Conservation (phyloP, 2,888 invertebrate genomes). For the Lampropteryx suffumata region DNA sequence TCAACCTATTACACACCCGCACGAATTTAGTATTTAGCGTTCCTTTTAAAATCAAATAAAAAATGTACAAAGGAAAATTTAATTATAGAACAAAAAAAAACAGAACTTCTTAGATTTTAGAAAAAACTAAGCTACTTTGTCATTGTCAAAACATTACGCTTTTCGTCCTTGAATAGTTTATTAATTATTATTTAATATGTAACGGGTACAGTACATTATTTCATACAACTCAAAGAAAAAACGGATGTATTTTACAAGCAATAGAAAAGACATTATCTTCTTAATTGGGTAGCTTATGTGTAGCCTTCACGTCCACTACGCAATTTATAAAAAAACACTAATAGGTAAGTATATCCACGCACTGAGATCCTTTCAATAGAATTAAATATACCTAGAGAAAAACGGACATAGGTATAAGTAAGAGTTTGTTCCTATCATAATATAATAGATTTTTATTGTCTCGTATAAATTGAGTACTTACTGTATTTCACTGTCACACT, state of each 20-base stretch:
- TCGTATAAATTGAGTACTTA: constrained; percentile 11
- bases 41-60: constrained; percentile 28
- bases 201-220: too few species aligned
- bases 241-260: not conserved
- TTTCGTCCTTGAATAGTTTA: constrained; percentile 3
- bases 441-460: too few species aligned
- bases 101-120: constrained; percentile 1
- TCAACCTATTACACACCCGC: not conserved
- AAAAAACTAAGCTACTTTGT: not conserved
- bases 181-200: too few species aligned
- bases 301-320: not conserved
- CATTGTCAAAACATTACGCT: constrained; percentile 13
- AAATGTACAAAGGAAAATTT: constrained; percentile 9
- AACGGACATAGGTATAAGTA: not conserved
- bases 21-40: constrained; percentile 5
- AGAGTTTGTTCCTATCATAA: constrained; percentile 2
- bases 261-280: not conserved
- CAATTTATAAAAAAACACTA: too few species aligned
- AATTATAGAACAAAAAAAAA: constrained; percentile 10
- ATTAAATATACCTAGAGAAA: not conserved
- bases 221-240: too few species aligned
- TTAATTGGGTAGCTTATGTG: not conserved
- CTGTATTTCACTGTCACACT: too few species aligned
- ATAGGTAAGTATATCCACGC: too few species aligned
- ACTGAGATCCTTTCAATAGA: not conserved